Conservation (phyloP, 2,888 invertebrate genomes). For the Eustalomyia histrio region DNA sequence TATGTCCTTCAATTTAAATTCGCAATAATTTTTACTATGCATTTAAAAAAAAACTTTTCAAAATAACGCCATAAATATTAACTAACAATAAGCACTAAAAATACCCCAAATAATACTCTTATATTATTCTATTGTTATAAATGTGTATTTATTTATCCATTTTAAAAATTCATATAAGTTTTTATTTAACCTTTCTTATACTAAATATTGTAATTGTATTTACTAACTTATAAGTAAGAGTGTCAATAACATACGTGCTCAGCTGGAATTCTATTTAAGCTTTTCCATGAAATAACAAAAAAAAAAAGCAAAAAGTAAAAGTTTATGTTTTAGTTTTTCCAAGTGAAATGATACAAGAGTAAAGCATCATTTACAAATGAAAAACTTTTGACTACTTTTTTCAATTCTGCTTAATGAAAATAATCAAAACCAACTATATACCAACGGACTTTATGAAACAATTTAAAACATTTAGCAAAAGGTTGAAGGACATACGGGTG, state of each 20-base stretch:
- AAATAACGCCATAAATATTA: background rate
- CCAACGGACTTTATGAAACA: background rate
- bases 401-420: too few relatives aligned
- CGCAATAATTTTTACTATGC: background rate
- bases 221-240: background rate
- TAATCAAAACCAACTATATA: background rate
- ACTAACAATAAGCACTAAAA: background rate
- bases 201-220: background rate
- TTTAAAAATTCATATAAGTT: background rate
- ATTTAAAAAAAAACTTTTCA: background rate
- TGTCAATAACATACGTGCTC: conserved; percentile 16
- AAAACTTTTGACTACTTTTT: conserved; percentile 4
- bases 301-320: background rate
- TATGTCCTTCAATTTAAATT: background rate
- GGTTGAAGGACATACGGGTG: background rate
- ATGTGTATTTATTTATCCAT: background rate
- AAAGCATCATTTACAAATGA: conserved; percentile 37
- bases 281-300: conserved; percentile 1
- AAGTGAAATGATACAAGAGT: conserved; percentile 1
- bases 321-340: background rate
- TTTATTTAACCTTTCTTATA: background rate
- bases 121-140: background rate
- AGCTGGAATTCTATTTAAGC: background rate
- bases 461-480: background rate
- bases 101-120: background rate